Base-by-base conservation (phyloP, 2,113 vertebrate species). In the Coregonus clupeaformis region DNA sequence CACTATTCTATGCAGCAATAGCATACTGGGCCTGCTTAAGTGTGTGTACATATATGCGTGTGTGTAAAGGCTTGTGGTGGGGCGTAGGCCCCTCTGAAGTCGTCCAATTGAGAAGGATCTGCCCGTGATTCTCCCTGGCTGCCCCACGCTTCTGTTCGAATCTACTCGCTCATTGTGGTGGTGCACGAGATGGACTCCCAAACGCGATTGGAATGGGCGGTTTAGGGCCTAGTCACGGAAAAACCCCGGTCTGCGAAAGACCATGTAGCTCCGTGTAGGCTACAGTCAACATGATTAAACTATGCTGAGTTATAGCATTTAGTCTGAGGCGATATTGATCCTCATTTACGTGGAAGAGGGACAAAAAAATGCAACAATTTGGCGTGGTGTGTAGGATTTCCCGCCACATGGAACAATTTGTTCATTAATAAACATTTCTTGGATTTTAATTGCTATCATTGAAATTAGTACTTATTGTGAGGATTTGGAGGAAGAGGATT, bases 101-200 rank as follows among this genome's bases (percentile, higher is more conserved):
- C 90, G 89, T 90, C 90, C 91, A 91, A 91, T 91, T 90, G 86
- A 89, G 85, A 86, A 90, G 84, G 87, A 90, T 89, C 84, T 87
- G 82, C 82, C 78, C 83, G 87, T 88, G 84, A 85, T 84, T 86
- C 80, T 80, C 73, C 78, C 77, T 77, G 82, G 68, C 77, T 88
- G 79, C 79, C 84, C 85, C 71, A 72, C 77, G 89, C 88, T 91
- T 91, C 90, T 91, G 89, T 27, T 27, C 27, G 27, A n/a, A 90
- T 87, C 86, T 89, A 86, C 78, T 83, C 62, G 67, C 81, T 81
- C 85, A 81, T 86, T 88, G 81, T 88, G 87, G 78, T 90, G 83
- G 81, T 91, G 86, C 90, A 86, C 69, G 88, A 91, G 84, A 90
- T 89, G 86, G 91, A 89, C 82, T 90, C 89, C 85, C n/a, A n/a